Base-by-base conservation (phyloP, 1,140 invertebrate species). In the Physella acuta region DNA sequence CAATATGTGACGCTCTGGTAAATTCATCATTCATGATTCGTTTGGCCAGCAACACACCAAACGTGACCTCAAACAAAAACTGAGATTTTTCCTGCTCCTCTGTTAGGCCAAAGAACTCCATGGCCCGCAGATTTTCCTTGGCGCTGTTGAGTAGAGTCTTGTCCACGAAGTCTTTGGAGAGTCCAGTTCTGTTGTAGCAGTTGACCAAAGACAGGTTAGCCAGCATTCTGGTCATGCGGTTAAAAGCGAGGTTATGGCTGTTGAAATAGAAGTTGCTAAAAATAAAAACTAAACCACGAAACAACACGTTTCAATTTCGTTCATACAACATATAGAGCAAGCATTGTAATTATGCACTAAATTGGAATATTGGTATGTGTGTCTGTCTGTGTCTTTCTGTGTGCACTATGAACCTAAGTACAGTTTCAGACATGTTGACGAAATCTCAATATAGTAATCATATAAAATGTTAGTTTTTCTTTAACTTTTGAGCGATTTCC, bases 61-160 rank as follows among this genome's bases (percentile, higher is more conserved):
- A 99, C n/a, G 94, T 97, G 85, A 94, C 91, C 83, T 99, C 96
- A 85, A 99, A 99, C 49, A 98, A 90, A 81, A 94, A 94, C 84
- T 99, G 97, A 34, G 93, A 94, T 71, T 93, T 91, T 89, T 92
- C 79, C 86, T 97, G 97, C 85, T 91, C 91, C 86, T 99, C 97
- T 28, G 95, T 97, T 61, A 99, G 88, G 69, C 97, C 97, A 86
- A 99, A 98, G 82, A 95, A 99, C 36, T 95, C 92, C 92, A 99
- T 94, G 58, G 92, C 91, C 70, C 91, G 90, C 36, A 99, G 88
- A 88, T 99, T 99, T 71, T 91, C 88, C 86, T 98, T 98, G 37
- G 97, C 97, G 82, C 94, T 97, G 44, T 92, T 91, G 44, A 99
- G 87, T 88, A 98, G 91, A 49, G 94, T 90, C 59, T 89, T 86